These are phyloP conservation scores for Girardinichthys multiradiatus DNA, from an alignment of 2,113 vertebrate genomes.

Conservation along the genomic window DNA sequence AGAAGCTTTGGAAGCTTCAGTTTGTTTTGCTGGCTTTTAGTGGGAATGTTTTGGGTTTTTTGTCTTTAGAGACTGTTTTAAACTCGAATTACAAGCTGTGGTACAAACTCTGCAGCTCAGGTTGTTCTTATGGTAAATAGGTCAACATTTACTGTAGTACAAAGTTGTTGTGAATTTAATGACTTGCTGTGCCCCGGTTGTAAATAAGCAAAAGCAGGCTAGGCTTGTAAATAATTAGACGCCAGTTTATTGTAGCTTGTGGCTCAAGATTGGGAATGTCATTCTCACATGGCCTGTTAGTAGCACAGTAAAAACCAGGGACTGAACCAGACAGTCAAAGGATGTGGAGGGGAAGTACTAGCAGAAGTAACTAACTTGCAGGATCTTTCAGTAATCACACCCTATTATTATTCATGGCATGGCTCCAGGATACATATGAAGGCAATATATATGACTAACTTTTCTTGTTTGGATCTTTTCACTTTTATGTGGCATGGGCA, in stretches of 20 bases:
- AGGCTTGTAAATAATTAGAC: constrained; percentile 49
- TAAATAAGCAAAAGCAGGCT: constrained; percentile 33
- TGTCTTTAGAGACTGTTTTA: constrained; percentile 24
- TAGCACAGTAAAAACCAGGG: constrained; percentile 28
- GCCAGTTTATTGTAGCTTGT: constrained; percentile 44
- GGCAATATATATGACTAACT: neutral
- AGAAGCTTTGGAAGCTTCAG: constrained; percentile 11
- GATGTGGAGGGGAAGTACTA: neutral
- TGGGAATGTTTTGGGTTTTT: constrained; percentile 31
- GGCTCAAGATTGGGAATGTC: constrained; percentile 29
- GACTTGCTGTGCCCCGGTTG: constrained; percentile 46
- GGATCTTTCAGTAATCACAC: neutral
- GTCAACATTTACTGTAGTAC: constrained; percentile 53
- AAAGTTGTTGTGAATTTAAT: constrained; percentile 49
- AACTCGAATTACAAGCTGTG: constrained; percentile 35
- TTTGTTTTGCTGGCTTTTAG: constrained; percentile 9
- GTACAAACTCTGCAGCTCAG: constrained; percentile 33
- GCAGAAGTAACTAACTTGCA: neutral
- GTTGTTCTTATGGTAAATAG: constrained; percentile 10
- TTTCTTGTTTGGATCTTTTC: neutral
- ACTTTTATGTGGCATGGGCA: neutral
- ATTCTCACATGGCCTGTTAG: constrained; percentile 47
- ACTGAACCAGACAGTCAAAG: constrained; percentile 1
- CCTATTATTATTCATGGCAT: neutral
- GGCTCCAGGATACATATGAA: neutral